phyloP scores from a whole-genome alignment of 2,113 vertebrate genomes.

The Pyrgilauda ruficollis region DNA sequence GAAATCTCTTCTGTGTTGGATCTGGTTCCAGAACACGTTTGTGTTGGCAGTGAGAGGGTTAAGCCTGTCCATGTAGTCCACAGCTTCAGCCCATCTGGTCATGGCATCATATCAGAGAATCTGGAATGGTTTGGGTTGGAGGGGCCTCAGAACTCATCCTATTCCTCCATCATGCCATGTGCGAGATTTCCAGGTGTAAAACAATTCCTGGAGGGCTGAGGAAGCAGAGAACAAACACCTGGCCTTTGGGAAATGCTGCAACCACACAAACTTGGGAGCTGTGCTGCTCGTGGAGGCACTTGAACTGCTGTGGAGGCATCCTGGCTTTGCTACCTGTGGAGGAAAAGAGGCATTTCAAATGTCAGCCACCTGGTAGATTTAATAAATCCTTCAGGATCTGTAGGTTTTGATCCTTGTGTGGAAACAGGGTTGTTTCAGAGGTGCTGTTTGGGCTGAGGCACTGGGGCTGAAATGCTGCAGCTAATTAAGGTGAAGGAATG shows the following conservation, averaged over 20 bases:
- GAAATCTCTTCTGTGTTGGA: neutral
- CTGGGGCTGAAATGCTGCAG: neutral
- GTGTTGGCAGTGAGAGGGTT: neutral
- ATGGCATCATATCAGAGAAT: neutral
- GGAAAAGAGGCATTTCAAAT: neutral
- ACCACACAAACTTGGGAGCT: neutral
- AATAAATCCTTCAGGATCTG: neutral
- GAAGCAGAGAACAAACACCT: neutral
- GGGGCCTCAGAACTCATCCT: neutral
- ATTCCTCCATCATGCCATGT: neutral
- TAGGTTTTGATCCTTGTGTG: neutral
- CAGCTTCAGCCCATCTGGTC: neutral
- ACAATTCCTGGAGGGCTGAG: neutral
- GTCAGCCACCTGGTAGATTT: neutral
- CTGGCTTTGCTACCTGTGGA: neutral
- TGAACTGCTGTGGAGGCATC: neutral
- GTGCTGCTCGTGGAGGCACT: neutral
- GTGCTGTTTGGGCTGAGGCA: neutral
- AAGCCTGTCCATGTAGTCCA: accelerated
- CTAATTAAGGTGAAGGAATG: neutral
- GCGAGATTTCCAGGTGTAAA: neutral
- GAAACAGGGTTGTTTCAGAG: neutral
- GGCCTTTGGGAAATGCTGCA: neutral
- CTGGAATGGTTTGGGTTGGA: neutral
- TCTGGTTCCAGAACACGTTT: neutral